phyloP scores from a whole-genome alignment of 2,797 vertebrate species.

The Brachyrhaphis roseni region DNA sequence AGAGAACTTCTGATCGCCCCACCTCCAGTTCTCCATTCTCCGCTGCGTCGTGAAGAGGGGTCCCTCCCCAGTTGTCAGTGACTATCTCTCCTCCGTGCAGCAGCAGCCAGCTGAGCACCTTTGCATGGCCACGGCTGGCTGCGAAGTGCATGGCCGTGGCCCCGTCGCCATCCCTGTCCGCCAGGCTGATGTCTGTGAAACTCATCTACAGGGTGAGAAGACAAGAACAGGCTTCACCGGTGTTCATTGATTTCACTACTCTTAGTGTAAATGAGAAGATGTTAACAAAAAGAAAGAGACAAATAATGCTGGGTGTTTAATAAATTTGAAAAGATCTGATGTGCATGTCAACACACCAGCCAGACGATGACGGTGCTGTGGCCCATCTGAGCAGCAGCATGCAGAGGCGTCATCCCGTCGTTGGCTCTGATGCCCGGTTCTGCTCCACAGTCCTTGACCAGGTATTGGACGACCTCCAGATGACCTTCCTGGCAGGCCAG shows the following conservation, averaged over 20 bases:
- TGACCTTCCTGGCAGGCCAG: slow-evolving; percentile 99
- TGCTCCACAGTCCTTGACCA: slow-evolving; percentile 94
- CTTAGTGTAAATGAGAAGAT: background rate
- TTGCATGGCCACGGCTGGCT: slow-evolving; percentile 93
- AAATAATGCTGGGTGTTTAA: background rate
- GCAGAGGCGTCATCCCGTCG: slow-evolving; percentile 95
- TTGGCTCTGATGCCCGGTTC: slow-evolving; percentile 88
- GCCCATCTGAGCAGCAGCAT: slow-evolving; percentile 97
- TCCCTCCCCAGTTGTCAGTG: slow-evolving; percentile 90
- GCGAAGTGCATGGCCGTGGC: slow-evolving; percentile 98
- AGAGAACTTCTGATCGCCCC: slow-evolving; percentile 5
- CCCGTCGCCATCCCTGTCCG: slow-evolving; percentile 87
- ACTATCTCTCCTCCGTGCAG: slow-evolving; percentile 94
- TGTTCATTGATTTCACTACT: background rate
- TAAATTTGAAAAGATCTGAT: background rate
- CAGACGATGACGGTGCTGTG: slow-evolving; percentile 95
- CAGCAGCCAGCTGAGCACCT: slow-evolving; percentile 97
- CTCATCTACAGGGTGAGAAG: slow-evolving; percentile 81
- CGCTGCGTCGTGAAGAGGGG: slow-evolving; percentile 91
- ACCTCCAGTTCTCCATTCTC: slow-evolving; percentile 98
- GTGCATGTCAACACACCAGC: slow-evolving; percentile 84
- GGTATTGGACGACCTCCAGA: slow-evolving; percentile 93
- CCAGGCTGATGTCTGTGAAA: slow-evolving; percentile 89
- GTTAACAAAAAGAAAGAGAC: rapidly evolving
- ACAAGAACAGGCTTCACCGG: background rate